phyloP scores from a whole-genome alignment of 2,797 vertebrate species.

The Australoheros facetus region DNA sequence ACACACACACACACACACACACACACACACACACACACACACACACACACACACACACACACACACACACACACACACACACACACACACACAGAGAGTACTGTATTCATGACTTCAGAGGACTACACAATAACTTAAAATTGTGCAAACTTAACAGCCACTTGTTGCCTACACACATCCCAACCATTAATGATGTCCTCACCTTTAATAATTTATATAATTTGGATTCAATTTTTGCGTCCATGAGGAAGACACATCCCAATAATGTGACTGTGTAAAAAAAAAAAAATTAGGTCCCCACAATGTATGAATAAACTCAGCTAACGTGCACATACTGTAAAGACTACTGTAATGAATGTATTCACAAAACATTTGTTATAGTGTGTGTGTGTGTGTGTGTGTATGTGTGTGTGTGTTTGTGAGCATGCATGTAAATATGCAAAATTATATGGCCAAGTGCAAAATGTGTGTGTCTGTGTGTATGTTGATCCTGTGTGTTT shows the following conservation, averaged over 20 bases:
- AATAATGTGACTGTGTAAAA: neutral
- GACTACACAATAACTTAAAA: neutral
- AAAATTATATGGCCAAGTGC: neutral
- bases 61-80: neutral
- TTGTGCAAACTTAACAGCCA: neutral
- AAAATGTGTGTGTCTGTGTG: neutral
- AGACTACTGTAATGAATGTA: neutral
- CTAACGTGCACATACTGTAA: neutral
- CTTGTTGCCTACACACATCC: neutral
- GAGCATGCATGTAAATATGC: neutral
- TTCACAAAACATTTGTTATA: neutral
- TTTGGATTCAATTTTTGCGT: fast-evolving
- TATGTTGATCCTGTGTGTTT: neutral
- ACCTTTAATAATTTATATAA: neutral
- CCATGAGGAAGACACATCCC: neutral
- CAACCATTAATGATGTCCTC: neutral
- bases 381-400: neutral
- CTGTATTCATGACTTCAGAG: neutral
- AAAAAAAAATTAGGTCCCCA: neutral
- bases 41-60: conserved; percentile 34
- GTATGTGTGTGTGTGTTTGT: neutral
- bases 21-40: conserved; percentile 31
- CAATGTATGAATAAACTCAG: neutral
- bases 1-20: conserved; percentile 50
- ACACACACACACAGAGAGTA: neutral